Conservation (phyloP, 2,113 vertebrate species). For the Lates calcarifer region DNA sequence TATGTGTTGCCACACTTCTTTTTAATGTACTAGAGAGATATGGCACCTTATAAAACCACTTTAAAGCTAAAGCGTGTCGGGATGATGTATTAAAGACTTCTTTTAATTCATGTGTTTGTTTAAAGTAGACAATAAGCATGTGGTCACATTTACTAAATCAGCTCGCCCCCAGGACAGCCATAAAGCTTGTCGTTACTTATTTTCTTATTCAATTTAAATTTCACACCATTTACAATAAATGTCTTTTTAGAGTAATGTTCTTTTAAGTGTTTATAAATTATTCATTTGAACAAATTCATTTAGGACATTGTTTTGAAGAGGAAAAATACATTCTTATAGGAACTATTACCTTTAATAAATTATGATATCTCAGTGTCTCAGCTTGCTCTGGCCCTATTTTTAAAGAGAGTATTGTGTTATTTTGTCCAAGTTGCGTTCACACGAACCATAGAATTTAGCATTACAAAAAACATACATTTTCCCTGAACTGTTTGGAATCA, state of each 20-base stretch:
- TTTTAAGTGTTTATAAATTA: conserved; percentile 74
- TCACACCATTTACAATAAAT: conserved; percentile 73
- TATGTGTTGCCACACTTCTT: conserved; percentile 51
- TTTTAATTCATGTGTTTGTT: conserved; percentile 72
- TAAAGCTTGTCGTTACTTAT: conserved; percentile 63
- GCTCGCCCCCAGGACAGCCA: conserved; percentile 51
- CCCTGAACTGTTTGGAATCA: not conserved
- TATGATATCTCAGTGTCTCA: conserved; percentile 17
- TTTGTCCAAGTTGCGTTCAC: not conserved
- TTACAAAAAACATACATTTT: not conserved
- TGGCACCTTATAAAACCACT: conserved; percentile 49
- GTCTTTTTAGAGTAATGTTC: conserved; percentile 66
- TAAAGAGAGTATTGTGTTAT: not conserved
- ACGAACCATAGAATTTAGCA: not conserved
- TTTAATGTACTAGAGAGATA: conserved; percentile 63
- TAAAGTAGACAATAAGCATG: conserved; percentile 61
- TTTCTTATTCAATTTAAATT: conserved; percentile 73
- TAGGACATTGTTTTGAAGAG: conserved; percentile 33
- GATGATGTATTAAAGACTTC: conserved; percentile 61
- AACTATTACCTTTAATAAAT: conserved; percentile 49
- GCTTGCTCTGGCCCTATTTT: conserved; percentile 23
- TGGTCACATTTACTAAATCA: conserved; percentile 72
- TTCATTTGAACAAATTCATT: conserved; percentile 66
- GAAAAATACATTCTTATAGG: conserved; percentile 31
- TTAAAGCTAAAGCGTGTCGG: conserved; percentile 48